Base-by-base conservation (phyloP, 2,888 invertebrate genomes). In the Cepaea hortensis region DNA sequence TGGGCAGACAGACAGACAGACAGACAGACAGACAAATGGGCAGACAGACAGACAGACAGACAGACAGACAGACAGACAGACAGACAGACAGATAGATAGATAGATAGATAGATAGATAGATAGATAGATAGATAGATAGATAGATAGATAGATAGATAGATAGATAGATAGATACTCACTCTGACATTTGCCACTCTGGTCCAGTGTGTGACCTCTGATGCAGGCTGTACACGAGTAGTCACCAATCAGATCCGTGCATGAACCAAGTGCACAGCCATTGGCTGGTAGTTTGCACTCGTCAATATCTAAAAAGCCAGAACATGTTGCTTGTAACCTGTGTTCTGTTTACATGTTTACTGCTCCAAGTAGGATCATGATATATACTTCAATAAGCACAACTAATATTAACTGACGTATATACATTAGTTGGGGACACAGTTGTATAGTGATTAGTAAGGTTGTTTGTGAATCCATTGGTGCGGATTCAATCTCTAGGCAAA, bases 201-300 rank as follows among this genome's bases (percentile, higher is more conserved):
- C 23, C 1, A 77, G 50, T 35, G 50, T 76, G 84, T 77, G 77
- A 2, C 84, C 84, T 50, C 20, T 9, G 6, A 48, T 11, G 46
- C 84, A 84, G 13, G 77, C 35, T 7, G 62, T 65, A 46, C 77
- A 84, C n/a, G 50, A 55, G 77, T 84, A 77, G 15, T 65, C 76
- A 3, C 77, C 84, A 15, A 68, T 61, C 13, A 65, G 2, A 20
- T 77, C 65, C 15, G 55, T 77, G 68, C 84, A 84, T 18, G 77
- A 11, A 4, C 65, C 68, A 3, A 65, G 77, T 20, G 68, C 61
- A 61, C 84, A 84, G 9, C 77, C 77, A 35, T 48, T 65, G 18
- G 3, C 4, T n/a, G 77, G 48, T 18, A 48, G 1, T 20, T 9
- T 61, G n/a, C 77, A 84, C 15, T 84, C 84, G 77, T 84, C 84